Evolutionary conservation across 2,888 invertebrate genomes (phyloP).

Genomic region (Cephus nigrinus): DNA sequence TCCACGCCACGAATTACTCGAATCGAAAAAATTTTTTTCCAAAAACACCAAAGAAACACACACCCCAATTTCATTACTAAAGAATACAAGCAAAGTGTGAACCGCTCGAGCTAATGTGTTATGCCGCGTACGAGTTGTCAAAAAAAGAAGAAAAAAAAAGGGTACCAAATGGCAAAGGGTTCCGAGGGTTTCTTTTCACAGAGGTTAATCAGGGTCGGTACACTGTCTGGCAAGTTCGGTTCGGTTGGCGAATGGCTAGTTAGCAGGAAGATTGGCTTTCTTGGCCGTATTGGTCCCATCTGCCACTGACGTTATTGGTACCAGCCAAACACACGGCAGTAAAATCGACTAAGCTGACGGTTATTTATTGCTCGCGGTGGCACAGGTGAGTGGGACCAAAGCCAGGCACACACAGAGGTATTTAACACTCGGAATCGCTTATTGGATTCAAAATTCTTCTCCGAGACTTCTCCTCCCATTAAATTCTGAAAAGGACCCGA

Average conservation of each 20-base stretch:
- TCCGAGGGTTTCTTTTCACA: conserved; percentile 39
- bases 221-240: conserved; percentile 45
- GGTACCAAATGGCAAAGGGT: conserved; percentile 24
- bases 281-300: conserved; percentile 52
- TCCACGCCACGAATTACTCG: neutral
- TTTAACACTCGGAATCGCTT: neutral
- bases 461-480: neutral
- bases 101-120: neutral
- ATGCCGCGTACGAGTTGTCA: neutral
- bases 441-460: conserved; percentile 4
- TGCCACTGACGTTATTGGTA: conserved; percentile 56
- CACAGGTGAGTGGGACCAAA: conserved; percentile 60
- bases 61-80: neutral
- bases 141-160: conserved; percentile 15
- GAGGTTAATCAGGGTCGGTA: conserved; percentile 63
- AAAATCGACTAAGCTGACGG: conserved; percentile 65
- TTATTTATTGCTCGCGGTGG: conserved; percentile 63
- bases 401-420: conserved; percentile 13
- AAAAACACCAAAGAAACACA: neutral
- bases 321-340: conserved; percentile 58
- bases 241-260: conserved; percentile 59
- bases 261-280: conserved; percentile 64
- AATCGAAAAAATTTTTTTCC: neutral
- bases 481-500: neutral
- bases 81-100: neutral